These are phyloP conservation scores for Tapirus terrestris DNA, from an alignment of 2,113 vertebrate species.

Conservation along the genomic window DNA sequence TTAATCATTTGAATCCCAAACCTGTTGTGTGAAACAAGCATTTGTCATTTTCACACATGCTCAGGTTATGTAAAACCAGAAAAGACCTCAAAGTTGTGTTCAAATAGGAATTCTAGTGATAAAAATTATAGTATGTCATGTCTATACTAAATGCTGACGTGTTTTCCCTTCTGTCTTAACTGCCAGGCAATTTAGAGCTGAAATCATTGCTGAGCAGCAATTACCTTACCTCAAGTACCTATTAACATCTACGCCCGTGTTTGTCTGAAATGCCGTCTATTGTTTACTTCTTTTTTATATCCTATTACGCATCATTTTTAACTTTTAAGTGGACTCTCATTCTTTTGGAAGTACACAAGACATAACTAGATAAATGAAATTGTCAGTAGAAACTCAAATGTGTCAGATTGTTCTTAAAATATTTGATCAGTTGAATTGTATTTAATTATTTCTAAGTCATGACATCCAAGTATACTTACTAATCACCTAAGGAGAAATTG, in stretches of 20 bases:
- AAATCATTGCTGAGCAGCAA: constrained; percentile 2
- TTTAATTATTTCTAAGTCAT: constrained; percentile 39
- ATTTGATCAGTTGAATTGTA: constrained; percentile 8
- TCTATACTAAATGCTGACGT: constrained; percentile 59
- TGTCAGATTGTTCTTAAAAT: constrained; percentile 32
- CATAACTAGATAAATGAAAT: constrained; percentile 45
- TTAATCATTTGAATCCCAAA: background rate
- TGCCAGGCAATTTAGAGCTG: constrained; percentile 36
- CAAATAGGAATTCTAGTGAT: constrained; percentile 6
- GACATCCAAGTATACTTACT: background rate
- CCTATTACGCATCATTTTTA: constrained; percentile 40
- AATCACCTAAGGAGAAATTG: constrained; percentile 41
- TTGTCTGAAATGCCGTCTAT: constrained; percentile 19
- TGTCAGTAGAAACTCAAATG: background rate
- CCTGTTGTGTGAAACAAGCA: background rate
- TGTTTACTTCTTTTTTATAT: constrained; percentile 52
- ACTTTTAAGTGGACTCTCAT: constrained; percentile 8
- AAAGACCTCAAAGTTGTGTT: background rate
- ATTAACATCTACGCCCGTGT: background rate
- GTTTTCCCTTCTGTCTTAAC: constrained; percentile 30
- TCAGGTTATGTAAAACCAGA: constrained; percentile 34
- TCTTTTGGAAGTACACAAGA: constrained; percentile 1
- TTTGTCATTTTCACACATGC: constrained; percentile 27
- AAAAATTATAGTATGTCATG: constrained; percentile 48
- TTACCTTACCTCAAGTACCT: constrained; percentile 41